Evolutionary conservation across 1,140 invertebrate genomes (phyloP), one percentile per base, ranked within the genome.

Genomic region (Neodiprion virginianus): DNA sequence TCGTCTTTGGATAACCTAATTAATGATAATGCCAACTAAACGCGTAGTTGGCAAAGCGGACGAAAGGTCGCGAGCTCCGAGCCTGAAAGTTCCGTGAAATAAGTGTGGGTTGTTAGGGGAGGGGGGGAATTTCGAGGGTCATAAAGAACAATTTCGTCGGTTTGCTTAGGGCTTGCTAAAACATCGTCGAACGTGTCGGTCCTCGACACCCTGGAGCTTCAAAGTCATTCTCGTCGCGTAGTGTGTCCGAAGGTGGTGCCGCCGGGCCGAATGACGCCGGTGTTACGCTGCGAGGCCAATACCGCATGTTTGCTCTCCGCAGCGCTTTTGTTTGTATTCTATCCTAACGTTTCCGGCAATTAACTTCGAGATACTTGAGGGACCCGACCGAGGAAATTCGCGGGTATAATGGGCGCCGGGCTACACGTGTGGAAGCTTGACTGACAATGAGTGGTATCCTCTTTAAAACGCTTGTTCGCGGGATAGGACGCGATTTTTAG

Each of bases 91-190:
- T 40, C 28, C 1, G 28, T 40, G 28, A 40, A 40, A 40, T 5
- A 40, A 40, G 28, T 40, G 28, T 7, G 53, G 53, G 53, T 61
- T 61, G 53, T 17, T 14, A 61, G 53, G 53, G 53, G 53, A 5
- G 53, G 4, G 53, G 11, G 53, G 4, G n/a, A 61, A 61, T 61
- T 61, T 61, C 8, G n/a, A 61, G 53, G 53, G 53, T 61, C 53
- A 61, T 61, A 61, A 61, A 61, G 53, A 61, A 61, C n/a, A 61
- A 61, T 61, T 61, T 61, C 53, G n/a, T 17, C 53, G 53, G 53
- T 61, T 61, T 61, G n/a, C 53, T 61, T 61, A 61, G 53, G 53
- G n/a, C 53, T 61, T 61, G 53, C 11, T 61, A 61, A 61, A 61
- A 61, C 53, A 61, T 8, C 53, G 53, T 7, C 5, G 53, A 61